Percentiles rank a stretch among this genome's conserved stretches.
These are phyloP conservation scores for Ditula angustiorana DNA, from an alignment of 2,888 invertebrate species.

Conservation along the genomic window DNA sequence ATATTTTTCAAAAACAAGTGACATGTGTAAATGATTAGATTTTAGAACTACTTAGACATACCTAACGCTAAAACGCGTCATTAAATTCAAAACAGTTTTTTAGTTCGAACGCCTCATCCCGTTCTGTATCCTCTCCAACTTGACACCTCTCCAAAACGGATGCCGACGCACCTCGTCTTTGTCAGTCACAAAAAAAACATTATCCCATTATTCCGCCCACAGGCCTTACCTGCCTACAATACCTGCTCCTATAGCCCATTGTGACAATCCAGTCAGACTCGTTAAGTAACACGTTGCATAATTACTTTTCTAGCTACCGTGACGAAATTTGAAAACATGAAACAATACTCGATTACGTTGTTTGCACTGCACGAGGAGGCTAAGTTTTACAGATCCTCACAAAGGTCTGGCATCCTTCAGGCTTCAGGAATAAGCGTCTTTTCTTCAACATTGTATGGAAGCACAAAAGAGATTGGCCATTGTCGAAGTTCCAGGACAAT, in stretches of 20 bases:
- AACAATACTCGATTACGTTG: conserved; percentile 5
- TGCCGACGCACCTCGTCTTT: conserved; percentile 71
- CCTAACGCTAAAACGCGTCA: neutral
- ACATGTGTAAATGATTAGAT: too few species aligned
- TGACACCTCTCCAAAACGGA: conserved; percentile 57
- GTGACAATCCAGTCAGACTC: conserved; percentile 41
- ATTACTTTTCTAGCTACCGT: conserved; percentile 65
- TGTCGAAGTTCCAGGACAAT: too few species aligned
- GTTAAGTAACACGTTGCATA: conserved; percentile 59
- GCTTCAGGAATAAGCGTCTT: too few species aligned
- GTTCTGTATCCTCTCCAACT: conserved; percentile 1
- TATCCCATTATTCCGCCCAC: conserved; percentile 64
- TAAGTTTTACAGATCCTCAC: neutral
- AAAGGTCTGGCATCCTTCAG: too few species aligned
- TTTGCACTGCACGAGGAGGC: neutral
- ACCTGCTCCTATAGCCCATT: conserved; percentile 45
- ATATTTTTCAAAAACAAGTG: too few species aligned
- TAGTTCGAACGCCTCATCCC: neutral
- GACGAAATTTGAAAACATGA: conserved; percentile 45
- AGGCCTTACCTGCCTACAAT: conserved; percentile 47
- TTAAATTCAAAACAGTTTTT: too few species aligned
- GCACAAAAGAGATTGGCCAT: too few species aligned
- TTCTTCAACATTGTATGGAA: too few species aligned
- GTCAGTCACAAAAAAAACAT: conserved; percentile 55
- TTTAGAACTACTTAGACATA: too few species aligned